phyloP scores from a whole-genome alignment of 1,140 invertebrate genomes.

The Gryllus bimaculatus region DNA sequence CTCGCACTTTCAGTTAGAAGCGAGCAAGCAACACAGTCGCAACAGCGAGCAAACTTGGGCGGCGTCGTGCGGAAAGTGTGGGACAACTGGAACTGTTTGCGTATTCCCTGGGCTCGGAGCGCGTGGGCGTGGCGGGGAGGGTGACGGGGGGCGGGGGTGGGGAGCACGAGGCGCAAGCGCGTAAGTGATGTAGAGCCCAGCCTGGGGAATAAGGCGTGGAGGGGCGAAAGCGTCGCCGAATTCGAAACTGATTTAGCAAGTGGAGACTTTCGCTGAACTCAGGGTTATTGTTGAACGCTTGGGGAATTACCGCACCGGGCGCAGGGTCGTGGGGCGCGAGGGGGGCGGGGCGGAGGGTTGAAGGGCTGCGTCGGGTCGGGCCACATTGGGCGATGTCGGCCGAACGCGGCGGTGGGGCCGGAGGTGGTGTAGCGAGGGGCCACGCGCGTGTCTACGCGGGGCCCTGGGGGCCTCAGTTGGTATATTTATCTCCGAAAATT shows the following conservation, averaged over 20 bases:
- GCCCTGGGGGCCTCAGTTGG: background rate
- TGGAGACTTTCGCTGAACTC: conserved; percentile 3
- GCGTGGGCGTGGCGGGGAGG: background rate
- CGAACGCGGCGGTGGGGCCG: too few species aligned
- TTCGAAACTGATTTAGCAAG: conserved; percentile 1
- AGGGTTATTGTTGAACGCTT: conserved; percentile 1
- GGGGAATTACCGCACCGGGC: background rate
- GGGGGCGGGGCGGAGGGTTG: background rate
- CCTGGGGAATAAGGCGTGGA: background rate
- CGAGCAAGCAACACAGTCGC: background rate
- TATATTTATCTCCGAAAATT: background rate
- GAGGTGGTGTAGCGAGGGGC: background rate
- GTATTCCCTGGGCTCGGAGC: background rate
- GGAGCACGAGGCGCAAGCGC: background rate
- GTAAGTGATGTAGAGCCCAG: background rate
- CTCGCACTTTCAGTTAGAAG: background rate
- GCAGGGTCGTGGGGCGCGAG: background rate
- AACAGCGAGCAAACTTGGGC: too few species aligned
- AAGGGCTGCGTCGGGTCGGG: too few species aligned
- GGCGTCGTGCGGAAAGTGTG: background rate
- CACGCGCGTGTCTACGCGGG: background rate
- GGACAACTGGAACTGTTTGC: background rate
- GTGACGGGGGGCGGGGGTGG: background rate
- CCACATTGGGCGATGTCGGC: background rate
- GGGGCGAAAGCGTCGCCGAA: background rate